phyloP scores from a whole-genome alignment of 64 coral and sea anemone genomes.

The Dendrophyllia cribrosa region DNA sequence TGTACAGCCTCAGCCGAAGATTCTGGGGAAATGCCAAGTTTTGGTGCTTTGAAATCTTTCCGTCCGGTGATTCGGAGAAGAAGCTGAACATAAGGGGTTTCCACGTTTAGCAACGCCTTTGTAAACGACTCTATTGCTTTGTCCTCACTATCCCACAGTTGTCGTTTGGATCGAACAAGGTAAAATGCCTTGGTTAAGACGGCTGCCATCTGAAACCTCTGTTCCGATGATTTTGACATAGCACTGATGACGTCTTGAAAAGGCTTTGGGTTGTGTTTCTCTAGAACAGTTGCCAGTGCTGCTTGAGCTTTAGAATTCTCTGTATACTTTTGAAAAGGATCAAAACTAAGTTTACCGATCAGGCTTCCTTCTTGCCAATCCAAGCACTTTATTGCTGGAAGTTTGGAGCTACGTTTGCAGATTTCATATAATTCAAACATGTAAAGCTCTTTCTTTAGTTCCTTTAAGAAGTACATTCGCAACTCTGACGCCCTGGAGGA shows the following conservation, averaged over 20 bases:
- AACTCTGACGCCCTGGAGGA: neutral
- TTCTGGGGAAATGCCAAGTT: slow-evolving; percentile 72
- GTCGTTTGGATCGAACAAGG: slow-evolving; percentile 62
- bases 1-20: slow-evolving; percentile 63
- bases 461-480: slow-evolving; percentile 32
- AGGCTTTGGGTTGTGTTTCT: slow-evolving; percentile 3
- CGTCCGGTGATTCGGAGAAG: slow-evolving; percentile 29
- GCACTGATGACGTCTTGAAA: slow-evolving; percentile 18
- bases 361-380: slow-evolving; percentile 14
- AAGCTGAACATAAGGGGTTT: slow-evolving; percentile 55
- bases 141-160: slow-evolving; percentile 82
- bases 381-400: slow-evolving; percentile 50
- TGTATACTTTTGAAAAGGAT: slow-evolving; percentile 18
- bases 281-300: slow-evolving; percentile 30
- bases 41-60: slow-evolving; percentile 51
- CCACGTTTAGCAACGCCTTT: slow-evolving; percentile 7
- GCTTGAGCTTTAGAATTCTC: slow-evolving; percentile 34
- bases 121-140: slow-evolving; percentile 54
- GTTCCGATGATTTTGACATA: slow-evolving; percentile 17
- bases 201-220: slow-evolving; percentile 49
- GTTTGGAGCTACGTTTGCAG: slow-evolving; percentile 36
- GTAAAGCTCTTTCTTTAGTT: slow-evolving; percentile 49
- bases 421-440: slow-evolving; percentile 65
- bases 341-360: neutral
- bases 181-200: slow-evolving; percentile 71